A percentile compares a stretch with the other conserved stretches of the same genome.
phyloP scores from a whole-genome alignment of 2,888 invertebrate species.

The Tinea trinotella region DNA sequence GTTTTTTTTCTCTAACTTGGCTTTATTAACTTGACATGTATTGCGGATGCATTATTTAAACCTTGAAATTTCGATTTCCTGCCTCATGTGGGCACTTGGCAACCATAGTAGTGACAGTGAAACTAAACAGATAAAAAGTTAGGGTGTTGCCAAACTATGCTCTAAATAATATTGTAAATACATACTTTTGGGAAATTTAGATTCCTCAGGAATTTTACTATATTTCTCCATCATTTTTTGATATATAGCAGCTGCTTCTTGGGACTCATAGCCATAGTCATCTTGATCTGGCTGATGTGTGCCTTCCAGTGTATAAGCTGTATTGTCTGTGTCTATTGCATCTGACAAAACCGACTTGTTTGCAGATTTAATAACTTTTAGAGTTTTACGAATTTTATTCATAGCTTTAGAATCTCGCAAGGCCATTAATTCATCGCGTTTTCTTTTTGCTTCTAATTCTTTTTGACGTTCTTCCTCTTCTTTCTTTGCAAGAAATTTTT shows the following conservation, averaged over 20 bases:
- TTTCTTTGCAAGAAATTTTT: conserved; percentile 86
- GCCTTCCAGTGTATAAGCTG: conserved; percentile 81
- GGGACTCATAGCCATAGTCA: conserved; percentile 92
- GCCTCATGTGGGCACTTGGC: too few relatives aligned
- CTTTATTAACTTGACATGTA: too few relatives aligned
- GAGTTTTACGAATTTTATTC: conserved; percentile 82
- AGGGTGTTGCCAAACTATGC: not conserved
- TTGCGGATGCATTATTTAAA: too few relatives aligned
- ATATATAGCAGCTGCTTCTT: conserved; percentile 85
- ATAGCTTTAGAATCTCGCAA: conserved; percentile 81
- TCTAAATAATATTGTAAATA: not conserved
- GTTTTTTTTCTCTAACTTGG: too few relatives aligned
- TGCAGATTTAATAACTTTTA: conserved; percentile 91
- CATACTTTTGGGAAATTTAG: conserved; percentile 76
- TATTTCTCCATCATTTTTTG: conserved; percentile 90
- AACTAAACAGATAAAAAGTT: too few relatives aligned
- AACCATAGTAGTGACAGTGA: too few relatives aligned
- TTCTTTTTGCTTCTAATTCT: conserved; percentile 73
- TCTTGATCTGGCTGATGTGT: conserved; percentile 89
- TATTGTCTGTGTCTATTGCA: conserved; percentile 82
- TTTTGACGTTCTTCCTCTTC: conserved; percentile 84
- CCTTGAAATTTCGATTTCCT: too few relatives aligned
- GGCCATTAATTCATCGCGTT: conserved; percentile 75
- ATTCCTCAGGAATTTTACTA: conserved; percentile 79
- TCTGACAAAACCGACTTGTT: conserved; percentile 89